phyloP scores from a whole-genome alignment of 2,797 vertebrate genomes.

The Lophotriccus pileatus region DNA sequence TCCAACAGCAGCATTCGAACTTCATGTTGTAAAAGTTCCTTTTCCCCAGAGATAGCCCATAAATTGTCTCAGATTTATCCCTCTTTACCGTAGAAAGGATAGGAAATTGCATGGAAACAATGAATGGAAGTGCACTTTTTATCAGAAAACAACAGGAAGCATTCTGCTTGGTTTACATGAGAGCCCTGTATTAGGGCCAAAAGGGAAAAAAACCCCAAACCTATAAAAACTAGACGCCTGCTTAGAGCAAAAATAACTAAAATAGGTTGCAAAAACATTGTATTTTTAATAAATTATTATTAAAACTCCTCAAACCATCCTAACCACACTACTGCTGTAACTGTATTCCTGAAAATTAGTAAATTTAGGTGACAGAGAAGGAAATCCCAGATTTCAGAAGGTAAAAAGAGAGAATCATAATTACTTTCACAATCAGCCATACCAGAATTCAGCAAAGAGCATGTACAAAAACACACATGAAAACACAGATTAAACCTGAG shows the following conservation, averaged over 20 bases:
- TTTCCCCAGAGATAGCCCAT: constrained; percentile 56
- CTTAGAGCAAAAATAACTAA: constrained; percentile 28
- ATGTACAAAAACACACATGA: not conserved
- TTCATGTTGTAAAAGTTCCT: constrained; percentile 34
- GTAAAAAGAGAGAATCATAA: constrained; percentile 20
- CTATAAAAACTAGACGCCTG: not conserved
- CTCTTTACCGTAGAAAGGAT: constrained; percentile 63
- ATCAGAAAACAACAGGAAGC: constrained; percentile 73
- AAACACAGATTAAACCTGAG: not conserved
- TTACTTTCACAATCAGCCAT: constrained; percentile 44
- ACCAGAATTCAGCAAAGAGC: constrained; percentile 54
- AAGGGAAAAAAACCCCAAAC: not conserved
- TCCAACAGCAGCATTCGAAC: not conserved
- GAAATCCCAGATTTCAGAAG: constrained; percentile 61
- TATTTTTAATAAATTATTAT: constrained; percentile 26
- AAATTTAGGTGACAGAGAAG: constrained; percentile 60
- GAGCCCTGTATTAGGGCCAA: constrained; percentile 40
- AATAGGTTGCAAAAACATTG: constrained; percentile 27
- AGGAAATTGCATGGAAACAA: constrained; percentile 74
- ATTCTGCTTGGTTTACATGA: constrained; percentile 65
- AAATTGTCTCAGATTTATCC: constrained; percentile 61
- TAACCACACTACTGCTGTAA: constrained; percentile 23
- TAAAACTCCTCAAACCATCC: constrained; percentile 20
- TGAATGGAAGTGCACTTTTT: constrained; percentile 75
- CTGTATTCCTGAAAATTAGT: constrained; percentile 35